These are phyloP conservation scores for Alloscopus bannaensis DNA, from an alignment of 2,888 invertebrate genomes.

Conservation along the genomic window DNA sequence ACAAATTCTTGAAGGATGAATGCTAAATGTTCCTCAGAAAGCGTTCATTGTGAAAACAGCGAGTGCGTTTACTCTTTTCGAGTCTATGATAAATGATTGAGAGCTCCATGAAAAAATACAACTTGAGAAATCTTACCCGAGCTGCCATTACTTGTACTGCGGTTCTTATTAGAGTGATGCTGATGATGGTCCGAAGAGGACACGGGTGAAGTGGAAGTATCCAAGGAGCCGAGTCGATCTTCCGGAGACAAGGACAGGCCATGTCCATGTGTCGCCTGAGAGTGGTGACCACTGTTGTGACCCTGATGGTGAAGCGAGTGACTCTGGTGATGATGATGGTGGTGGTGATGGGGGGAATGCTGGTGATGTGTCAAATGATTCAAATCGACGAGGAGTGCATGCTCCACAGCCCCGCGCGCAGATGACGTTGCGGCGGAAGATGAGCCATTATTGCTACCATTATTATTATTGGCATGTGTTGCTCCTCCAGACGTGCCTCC, in stretches of 20 bases:
- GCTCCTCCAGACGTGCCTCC: constrained; percentile 22
- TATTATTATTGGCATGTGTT: constrained; percentile 14
- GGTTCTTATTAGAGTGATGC: constrained; percentile 47
- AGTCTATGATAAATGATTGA: too few relatives aligned
- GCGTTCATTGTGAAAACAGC: too few relatives aligned
- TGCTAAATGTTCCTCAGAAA: too few relatives aligned
- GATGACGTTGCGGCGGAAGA: constrained; percentile 37
- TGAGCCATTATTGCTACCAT: constrained; percentile 27
- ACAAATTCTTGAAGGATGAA: too few relatives aligned
- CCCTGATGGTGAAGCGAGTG: constrained; percentile 40
- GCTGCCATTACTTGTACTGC: constrained; percentile 58
- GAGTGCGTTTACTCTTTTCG: too few relatives aligned
- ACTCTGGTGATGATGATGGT: constrained; percentile 50
- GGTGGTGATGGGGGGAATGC: constrained; percentile 55
- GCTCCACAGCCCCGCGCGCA: constrained; percentile 48
- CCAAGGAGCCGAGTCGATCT: constrained; percentile 64
- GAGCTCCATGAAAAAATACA: background rate
- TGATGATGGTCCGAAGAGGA: constrained; percentile 64
- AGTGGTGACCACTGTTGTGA: constrained; percentile 11
- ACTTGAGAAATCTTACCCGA: constrained; percentile 32
- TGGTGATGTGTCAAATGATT: constrained; percentile 69
- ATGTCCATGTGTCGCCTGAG: constrained; percentile 31
- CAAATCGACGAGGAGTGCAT: constrained; percentile 53
- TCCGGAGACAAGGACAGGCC: constrained; percentile 54
- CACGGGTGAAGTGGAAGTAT: constrained; percentile 60